These are phyloP conservation scores for Aurelia sp. DNA, from an alignment of 30 jellyfish, hydroid and myxozoan genomes.

Conservation along the genomic window DNA sequence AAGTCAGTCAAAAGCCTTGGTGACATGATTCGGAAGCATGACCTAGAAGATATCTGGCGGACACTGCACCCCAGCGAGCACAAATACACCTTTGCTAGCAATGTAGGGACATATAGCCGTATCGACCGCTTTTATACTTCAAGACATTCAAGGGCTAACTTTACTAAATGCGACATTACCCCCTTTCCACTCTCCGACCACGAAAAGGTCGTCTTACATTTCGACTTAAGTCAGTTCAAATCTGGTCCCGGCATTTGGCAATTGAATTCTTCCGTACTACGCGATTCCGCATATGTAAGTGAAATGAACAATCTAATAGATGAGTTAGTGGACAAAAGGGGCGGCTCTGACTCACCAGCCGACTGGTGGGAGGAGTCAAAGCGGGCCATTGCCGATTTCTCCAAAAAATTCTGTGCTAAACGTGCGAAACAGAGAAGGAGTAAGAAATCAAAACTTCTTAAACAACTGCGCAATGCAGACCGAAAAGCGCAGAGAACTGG, in stretches of 20 bases:
- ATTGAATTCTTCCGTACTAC: slow-evolving; percentile 1
- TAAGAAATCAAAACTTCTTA: slow-evolving; percentile 1
- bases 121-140: slow-evolving; percentile 12
- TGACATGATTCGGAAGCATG: background rate
- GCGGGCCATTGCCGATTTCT: background rate
- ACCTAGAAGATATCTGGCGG: slow-evolving; percentile 29
- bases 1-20: background rate
- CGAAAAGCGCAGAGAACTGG: slow-evolving; percentile 20
- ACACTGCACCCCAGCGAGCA: background rate
- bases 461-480: slow-evolving; percentile 20
- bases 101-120: slow-evolving; percentile 6
- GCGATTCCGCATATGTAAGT: background rate
- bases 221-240: background rate
- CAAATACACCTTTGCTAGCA: background rate
- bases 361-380: slow-evolving; percentile 18
- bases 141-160: slow-evolving; percentile 1
- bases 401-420: background rate
- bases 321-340: background rate
- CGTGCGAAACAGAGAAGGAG: background rate
- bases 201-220: background rate
- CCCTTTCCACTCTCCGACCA: slow-evolving; percentile 26
- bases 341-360: background rate
- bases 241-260: slow-evolving; percentile 17
- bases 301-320: background rate
- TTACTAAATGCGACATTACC: background rate